phyloP scores from a whole-genome alignment of 2,113 vertebrate genomes.

The Rhinolophus sinicus region DNA sequence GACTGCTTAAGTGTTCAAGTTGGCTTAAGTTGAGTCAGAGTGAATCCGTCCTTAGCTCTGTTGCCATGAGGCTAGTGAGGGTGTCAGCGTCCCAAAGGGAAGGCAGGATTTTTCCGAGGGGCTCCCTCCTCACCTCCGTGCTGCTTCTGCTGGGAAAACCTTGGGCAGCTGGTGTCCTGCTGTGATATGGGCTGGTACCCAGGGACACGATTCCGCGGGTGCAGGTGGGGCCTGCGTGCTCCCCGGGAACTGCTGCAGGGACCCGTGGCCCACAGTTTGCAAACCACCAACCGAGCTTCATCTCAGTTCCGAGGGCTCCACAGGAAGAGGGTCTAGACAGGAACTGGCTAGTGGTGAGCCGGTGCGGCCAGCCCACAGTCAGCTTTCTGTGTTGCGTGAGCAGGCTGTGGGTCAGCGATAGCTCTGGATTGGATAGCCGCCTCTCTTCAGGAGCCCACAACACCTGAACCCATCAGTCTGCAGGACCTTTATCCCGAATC shows the following conservation, averaged over 20 bases:
- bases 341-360: background rate
- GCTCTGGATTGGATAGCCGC: background rate
- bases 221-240: background rate
- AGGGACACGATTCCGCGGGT: too few species aligned
- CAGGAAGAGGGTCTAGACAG: too few species aligned
- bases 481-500: background rate
- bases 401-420: too few species aligned
- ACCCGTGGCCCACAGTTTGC: background rate
- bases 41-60: background rate
- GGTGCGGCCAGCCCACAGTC: background rate
- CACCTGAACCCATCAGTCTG: background rate
- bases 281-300: background rate
- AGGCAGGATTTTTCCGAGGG: rapidly evolving
- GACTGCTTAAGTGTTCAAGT: background rate
- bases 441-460: background rate
- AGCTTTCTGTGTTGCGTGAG: background rate
- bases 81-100: background rate
- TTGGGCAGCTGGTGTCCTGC: background rate
- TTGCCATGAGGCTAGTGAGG: background rate
- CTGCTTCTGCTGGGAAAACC: background rate
- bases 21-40: background rate
- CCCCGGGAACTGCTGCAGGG: background rate
- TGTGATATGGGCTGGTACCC: rapidly evolving
- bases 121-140: background rate
- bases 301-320: background rate